Evolutionary conservation across 2,113 vertebrate genomes (phyloP), one percentile per base, ranked within the genome.

Genomic region (Tursiops truncatus): DNA sequence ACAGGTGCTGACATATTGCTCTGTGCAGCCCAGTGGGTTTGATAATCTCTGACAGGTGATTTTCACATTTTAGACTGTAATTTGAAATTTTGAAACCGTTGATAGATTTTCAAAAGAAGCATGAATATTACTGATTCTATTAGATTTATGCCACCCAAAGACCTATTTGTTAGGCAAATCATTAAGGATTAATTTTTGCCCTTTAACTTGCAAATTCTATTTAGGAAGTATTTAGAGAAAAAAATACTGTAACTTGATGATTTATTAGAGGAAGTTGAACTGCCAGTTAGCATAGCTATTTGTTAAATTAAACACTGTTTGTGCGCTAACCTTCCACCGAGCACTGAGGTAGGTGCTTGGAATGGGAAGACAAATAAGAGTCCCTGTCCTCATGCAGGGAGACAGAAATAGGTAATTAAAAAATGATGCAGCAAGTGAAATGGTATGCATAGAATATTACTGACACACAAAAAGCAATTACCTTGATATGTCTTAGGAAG

Each of bases 41-140:
- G 96, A 97, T 97, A 38, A 96, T 97, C 62, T 98, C 76, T 58
- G 74, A 94, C 62, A 53, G 23, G 62, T 92, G 94, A 87, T 63
- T 96, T 97, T 93, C 56, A 53, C 23, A 68, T 92, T 96, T 65
- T 83, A 86, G 50, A 73, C 33, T 33, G 23, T 92, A 87, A 94
- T 83, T 80, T 83, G 26, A 90, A 97, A 96, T 77, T 83, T 92
- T 89, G 21, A 50, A 71, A 96, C 28, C 11, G n/a, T 71, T 96
- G 2, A 7, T 85, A 97, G 44, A 33, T 96, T 76, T 96, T 97
- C 77, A 86, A 23, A 20, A 94, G 17, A 85, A 85, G 41, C 31
- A 33, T 82, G 3, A 31, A 50, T 91, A 63, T 71, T 77, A 92
- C 41, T 67, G 44, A 68, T 91, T 47, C 50, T 8, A 25, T 80